Conservation (phyloP, 2,797 vertebrate species). For the Molossus molossus region DNA sequence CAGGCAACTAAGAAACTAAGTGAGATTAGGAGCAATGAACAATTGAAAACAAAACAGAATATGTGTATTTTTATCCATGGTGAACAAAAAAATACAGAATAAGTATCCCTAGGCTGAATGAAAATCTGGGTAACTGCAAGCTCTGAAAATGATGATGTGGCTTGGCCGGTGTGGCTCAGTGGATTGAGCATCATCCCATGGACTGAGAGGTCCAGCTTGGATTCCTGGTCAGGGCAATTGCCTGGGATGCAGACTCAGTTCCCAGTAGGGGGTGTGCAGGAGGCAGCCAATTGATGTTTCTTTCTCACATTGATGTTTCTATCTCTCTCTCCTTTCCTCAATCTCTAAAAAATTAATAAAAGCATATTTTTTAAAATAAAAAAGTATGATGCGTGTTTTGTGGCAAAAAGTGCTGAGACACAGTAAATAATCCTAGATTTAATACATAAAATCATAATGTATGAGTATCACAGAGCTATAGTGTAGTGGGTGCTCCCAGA, state of each 20-base stretch:
- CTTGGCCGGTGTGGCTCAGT: too few species aligned
- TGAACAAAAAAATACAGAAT: background rate
- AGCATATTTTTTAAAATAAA: background rate
- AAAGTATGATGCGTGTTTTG: background rate
- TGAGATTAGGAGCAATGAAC: background rate
- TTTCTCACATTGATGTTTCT: too few species aligned
- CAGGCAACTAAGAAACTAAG: constrained; percentile 26
- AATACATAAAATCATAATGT: background rate
- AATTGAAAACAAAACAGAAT: background rate
- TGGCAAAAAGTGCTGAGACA: background rate
- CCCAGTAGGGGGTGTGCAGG: too few species aligned
- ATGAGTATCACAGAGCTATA: background rate
- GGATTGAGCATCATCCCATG: too few species aligned
- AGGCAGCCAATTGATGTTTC: too few species aligned
- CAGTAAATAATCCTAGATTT: background rate
- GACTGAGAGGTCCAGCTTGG: too few species aligned
- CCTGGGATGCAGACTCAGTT: too few species aligned
- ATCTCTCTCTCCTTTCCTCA: too few species aligned
- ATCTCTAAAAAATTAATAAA: too few species aligned
- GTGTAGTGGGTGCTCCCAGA: background rate
- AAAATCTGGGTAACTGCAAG: background rate
- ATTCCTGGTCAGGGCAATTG: too few species aligned
- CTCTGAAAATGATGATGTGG: background rate
- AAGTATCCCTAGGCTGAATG: background rate
- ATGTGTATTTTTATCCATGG: background rate